Evolutionary conservation across 2,888 invertebrate species (phyloP), one percentile per base, ranked within the genome.

Genomic region (Cetonia aurata): DNA sequence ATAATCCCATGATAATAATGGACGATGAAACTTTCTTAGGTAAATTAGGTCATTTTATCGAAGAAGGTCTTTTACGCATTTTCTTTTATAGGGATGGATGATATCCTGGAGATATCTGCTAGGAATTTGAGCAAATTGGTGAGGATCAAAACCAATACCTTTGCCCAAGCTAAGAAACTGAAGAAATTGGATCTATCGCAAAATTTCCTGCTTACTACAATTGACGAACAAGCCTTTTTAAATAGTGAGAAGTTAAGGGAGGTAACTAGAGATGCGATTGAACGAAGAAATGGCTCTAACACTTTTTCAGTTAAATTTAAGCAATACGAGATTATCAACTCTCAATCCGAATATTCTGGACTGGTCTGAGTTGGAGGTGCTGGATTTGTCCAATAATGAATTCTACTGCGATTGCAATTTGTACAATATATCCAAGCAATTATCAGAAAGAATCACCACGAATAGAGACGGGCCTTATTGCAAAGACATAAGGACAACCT

Each of bases 341-440:
- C 80, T 90, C 41, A 86, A 88, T 42, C 81, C 85, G 37, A 86
- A 87, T 70, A 79, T 89, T 71, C 84, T 89, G 78, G 86, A 87
- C 67, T 90, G 90, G 89, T 82, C 84, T 0, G 80, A 87, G 55
- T 77, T 92, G 68, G 86, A 86, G 19, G 83, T 85, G 6, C 79
- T 92, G 56, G 87, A 88, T 73, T 86, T 91, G 80, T 84, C 86
- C 0, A 88, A 88, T n/a, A 92, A 92, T 84, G 88, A 86, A 66
- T 89, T 92, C 87, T 82, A 87, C 48, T 92, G 92, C 79, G 88
- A 89, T 79, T 92, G 92, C 79, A 80, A 84, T 3, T 74, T 88
- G 9, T 82, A 80, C 72, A 80, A 83, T 67, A 82, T 84, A n/a
- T 75, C 79, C 0, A 72, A 57, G 52, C 75, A 75, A 12, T 70